Base-by-base conservation (phyloP, 2,888 invertebrate genomes). In the Spodoptera exigua region DNA sequence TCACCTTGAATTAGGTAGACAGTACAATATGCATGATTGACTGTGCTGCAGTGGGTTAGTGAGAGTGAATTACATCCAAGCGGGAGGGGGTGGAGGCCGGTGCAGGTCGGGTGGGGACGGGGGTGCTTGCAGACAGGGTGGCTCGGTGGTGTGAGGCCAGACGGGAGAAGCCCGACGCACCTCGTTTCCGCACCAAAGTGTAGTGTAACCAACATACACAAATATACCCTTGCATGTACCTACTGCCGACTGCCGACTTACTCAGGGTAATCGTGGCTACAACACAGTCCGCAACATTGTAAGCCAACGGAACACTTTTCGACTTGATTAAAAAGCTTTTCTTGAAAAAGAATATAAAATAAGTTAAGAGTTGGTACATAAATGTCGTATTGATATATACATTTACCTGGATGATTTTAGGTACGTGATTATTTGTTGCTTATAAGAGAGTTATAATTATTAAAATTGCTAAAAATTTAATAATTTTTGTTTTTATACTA, bases 31-130 rank as follows among this genome's bases (percentile, higher is more conserved):
- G 89, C 92, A 90, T 90, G 92, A 93, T 92, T 86, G 92, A 90
- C 87, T 89, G 85, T 87, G 87, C 89, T 93, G 92, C 93, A 94
- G 93, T 94, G 90, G 94, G 94, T 94, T 94, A 94, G 93, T 93
- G 94, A 94, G 94, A 94, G 94, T 94, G 93, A 94, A 94, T 90
- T 92, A 92, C 90, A 88, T 82, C 66, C 74, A 81, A 82, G 77
- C 83, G 81, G 71, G 82, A 78, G 72, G 81, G 79, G 70, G 78
- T 73, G 69, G 66, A 76, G 73, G 67, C 74, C 74, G 69, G 60
- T 77, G 78, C 76, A 78, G 76, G 77, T 78, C 78, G 80, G 61
- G 65, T 59, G 70, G 70, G 35, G 58, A 55, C 52, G 70, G 76
- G 84, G 85, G 76, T 83, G 79, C 75, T 76, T 88, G 88, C 90